Base-by-base conservation (phyloP, 2,113 vertebrate species). In the Potamarius usumacintae region DNA sequence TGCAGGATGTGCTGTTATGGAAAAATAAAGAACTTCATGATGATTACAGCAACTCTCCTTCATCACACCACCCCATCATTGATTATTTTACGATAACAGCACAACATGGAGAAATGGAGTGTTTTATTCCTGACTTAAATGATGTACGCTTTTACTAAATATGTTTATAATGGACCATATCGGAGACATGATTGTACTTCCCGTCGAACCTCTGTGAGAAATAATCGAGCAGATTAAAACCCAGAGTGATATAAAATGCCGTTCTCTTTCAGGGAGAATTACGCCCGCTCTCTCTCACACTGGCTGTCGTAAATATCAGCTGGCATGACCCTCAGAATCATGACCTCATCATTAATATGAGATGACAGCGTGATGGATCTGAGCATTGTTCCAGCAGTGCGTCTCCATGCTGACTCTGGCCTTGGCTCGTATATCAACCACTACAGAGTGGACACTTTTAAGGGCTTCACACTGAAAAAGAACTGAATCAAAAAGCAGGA, bases 311-410 rank as follows among this genome's bases (percentile, higher is more conserved):
- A 84, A 84, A 84, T 95, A 92, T 93, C 92, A 92, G 87, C 91
- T 76, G 88, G 92, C 82, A 85, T 94, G 95, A 94, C 95, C 95
- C 94, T 95, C 94, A 92, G 93, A 94, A 89, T 86, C 88, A 91
- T 93, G 92, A 94, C 92, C 94, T 95, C 93, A 95, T 95, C 95
- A 95, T 95, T 96, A 95, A 96, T 95, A 95, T 93, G 92, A 91
- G 92, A 91, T 91, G 92, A 92, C 91, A 90, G 83, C 90, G 94
- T 94, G 93, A 95, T 95, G 93, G 92, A 96, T 95, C 94, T 94
- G 88, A 92, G 91, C 92, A 92, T 91, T 92, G 93, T 93, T 95
- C 62, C 93, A 94, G 89, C 94, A 92, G 94, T 94, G 94, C 89
- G 91, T 85, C 90, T 86, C 93, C 92, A 92, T 91, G 92, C 90